These are phyloP conservation scores for Pseudorhombus dupliciocellatus DNA, from an alignment of 2,113 vertebrate genomes.

Conservation along the genomic window DNA sequence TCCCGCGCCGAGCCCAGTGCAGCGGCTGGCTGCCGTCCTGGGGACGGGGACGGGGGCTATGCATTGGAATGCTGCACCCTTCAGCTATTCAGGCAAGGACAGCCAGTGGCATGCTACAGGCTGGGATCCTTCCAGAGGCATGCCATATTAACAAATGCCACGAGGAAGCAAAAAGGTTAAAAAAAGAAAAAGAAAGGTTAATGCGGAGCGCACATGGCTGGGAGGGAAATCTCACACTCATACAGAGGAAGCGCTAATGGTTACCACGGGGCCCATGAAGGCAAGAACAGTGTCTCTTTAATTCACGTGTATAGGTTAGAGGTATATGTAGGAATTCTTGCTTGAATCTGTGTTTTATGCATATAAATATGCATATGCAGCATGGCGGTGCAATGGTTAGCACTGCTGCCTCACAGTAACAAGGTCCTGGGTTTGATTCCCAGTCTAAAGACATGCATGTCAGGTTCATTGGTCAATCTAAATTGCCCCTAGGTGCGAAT, in stretches of 20 bases:
- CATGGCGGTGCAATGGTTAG: too few relatives aligned
- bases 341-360: background rate
- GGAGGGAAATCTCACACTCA: slow-evolving; percentile 14
- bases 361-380: too few relatives aligned
- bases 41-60: slow-evolving; percentile 38
- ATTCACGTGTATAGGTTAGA: background rate
- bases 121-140: slow-evolving; percentile 48
- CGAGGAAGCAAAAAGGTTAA: slow-evolving; percentile 50
- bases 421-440: too few relatives aligned
- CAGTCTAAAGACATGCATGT: too few relatives aligned
- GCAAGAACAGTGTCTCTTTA: background rate
- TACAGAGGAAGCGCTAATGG: slow-evolving; percentile 15
- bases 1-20: slow-evolving; percentile 42
- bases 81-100: slow-evolving; percentile 42
- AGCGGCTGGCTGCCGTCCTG: slow-evolving; percentile 65
- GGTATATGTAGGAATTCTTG: background rate
- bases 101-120: slow-evolving; percentile 42
- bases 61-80: slow-evolving; percentile 50
- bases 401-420: too few relatives aligned
- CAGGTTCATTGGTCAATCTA: too few relatives aligned
- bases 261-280: slow-evolving; percentile 10
- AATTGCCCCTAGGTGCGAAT: too few relatives aligned
- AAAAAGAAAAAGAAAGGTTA: slow-evolving; percentile 55
- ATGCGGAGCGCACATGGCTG: slow-evolving; percentile 35
- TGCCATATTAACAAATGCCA: slow-evolving; percentile 45